phyloP scores from a whole-genome alignment of 2,113 vertebrate species.

The Sinocyclocheilus anophthalmus region DNA sequence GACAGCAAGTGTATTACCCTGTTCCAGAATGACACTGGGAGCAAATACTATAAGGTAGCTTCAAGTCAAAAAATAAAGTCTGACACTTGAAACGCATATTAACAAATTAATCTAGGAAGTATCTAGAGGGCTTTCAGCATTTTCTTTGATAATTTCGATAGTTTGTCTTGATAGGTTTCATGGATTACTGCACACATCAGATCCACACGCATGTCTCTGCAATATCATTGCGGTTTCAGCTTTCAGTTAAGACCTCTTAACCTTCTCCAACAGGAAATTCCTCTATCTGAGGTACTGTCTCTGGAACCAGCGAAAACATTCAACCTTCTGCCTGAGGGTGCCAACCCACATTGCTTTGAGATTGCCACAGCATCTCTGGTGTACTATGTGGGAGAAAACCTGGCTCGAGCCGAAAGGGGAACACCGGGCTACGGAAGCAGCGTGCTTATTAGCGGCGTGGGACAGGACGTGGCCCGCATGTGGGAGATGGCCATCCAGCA shows the following conservation, averaged over 20 bases:
- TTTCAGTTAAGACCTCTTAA: slow-evolving; percentile 10
- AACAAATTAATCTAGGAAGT: neutral
- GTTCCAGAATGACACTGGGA: slow-evolving; percentile 94
- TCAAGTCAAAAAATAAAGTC: neutral
- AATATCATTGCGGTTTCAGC: slow-evolving; percentile 1
- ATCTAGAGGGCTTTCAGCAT: neutral
- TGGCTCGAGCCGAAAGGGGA: slow-evolving; percentile 71
- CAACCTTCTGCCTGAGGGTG: slow-evolving; percentile 80
- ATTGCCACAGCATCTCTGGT: slow-evolving; percentile 88
- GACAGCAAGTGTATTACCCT: slow-evolving; percentile 97
- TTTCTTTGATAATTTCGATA: neutral
- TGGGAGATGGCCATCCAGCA: slow-evolving; percentile 97
- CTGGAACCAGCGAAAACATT: slow-evolving; percentile 88
- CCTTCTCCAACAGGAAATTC: slow-evolving; percentile 85
- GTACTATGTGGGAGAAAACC: slow-evolving; percentile 91
- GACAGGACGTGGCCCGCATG: slow-evolving; percentile 88
- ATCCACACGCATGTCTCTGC: slow-evolving; percentile 16
- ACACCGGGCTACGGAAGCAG: slow-evolving; percentile 71
- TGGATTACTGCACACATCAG: neutral
- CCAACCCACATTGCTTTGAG: slow-evolving; percentile 93
- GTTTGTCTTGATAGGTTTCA: neutral
- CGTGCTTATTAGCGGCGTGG: slow-evolving; percentile 82
- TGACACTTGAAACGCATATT: neutral
- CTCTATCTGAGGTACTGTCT: slow-evolving; percentile 92
- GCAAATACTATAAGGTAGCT: slow-evolving; percentile 96